Percentiles rank a stretch among this genome's conserved stretches.
phyloP scores from a whole-genome alignment of 2,113 vertebrate genomes.

The Phodopus roborovskii region DNA sequence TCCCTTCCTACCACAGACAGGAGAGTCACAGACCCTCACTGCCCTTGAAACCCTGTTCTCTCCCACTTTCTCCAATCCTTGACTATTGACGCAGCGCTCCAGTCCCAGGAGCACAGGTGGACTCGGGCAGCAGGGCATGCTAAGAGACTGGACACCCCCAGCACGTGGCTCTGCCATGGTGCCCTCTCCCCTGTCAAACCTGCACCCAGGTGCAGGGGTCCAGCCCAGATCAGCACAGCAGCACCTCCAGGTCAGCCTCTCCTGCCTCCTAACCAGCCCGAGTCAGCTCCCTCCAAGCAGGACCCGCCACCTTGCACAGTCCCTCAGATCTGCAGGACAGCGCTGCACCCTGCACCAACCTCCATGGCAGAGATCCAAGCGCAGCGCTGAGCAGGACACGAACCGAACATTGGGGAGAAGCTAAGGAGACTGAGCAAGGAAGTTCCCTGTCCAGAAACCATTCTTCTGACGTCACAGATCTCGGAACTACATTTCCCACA shows the following conservation, averaged over 20 bases:
- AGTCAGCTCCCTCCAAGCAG: background rate
- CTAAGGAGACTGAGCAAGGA: background rate
- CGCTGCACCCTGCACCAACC: background rate
- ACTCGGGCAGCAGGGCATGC: background rate
- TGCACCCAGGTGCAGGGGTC: background rate
- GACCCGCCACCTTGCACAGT: background rate
- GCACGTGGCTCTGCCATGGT: background rate
- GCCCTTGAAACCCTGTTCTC: background rate
- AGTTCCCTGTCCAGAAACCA: background rate
- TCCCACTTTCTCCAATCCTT: background rate
- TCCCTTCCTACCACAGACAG: no score
- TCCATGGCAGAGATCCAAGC: background rate
- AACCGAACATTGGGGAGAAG: background rate
- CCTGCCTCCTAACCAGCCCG: background rate
- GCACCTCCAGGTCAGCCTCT: background rate
- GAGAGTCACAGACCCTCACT: background rate
- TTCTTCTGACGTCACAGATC: background rate
- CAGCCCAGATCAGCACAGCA: background rate
- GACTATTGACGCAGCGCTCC: background rate
- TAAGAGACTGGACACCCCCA: background rate
- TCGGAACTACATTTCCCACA: background rate
- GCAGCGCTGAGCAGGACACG: background rate
- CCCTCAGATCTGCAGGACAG: background rate
- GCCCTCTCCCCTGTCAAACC: background rate
- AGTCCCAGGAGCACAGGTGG: background rate